These are phyloP conservation scores for Asarcornis scutulata DNA, from an alignment of 2,113 vertebrate genomes.

Conservation along the genomic window DNA sequence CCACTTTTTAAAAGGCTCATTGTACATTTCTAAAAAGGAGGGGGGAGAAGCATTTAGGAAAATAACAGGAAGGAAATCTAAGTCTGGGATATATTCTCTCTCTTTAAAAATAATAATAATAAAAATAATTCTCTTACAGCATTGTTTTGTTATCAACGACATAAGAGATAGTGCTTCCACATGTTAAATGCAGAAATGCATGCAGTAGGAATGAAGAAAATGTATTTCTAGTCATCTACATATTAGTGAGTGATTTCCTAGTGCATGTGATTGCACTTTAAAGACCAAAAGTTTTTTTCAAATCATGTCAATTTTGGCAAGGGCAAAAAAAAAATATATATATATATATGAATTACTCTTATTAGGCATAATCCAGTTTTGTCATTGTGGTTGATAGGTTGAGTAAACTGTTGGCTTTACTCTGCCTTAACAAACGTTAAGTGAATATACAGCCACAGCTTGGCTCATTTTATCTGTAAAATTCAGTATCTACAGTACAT, in stretches of 20 bases:
- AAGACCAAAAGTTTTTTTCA: neutral
- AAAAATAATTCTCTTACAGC: neutral
- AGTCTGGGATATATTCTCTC: neutral
- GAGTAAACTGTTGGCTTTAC: neutral
- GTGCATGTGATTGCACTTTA: neutral
- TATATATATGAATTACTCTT: neutral
- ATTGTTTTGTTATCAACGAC: neutral
- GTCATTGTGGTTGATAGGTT: neutral
- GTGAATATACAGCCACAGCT: neutral
- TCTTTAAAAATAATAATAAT: neutral
- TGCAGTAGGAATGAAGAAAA: conserved; percentile 27
- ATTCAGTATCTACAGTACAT: neutral
- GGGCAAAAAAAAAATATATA: neutral
- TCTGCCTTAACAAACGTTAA: neutral
- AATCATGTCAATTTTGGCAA: neutral
- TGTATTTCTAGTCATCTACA: neutral
- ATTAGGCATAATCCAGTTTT: neutral
- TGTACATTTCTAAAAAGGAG: conserved; percentile 37
- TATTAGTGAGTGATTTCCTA: conserved; percentile 19
- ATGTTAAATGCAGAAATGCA: neutral
- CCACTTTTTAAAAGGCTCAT: conserved; percentile 53
- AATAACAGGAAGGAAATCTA: conserved; percentile 54
- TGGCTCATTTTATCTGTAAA: neutral
- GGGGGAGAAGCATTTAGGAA: conserved; percentile 36
- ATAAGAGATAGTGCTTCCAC: conserved; percentile 1